Conservation (phyloP, 1,140 invertebrate genomes). For the Anoplophora glabripennis region DNA sequence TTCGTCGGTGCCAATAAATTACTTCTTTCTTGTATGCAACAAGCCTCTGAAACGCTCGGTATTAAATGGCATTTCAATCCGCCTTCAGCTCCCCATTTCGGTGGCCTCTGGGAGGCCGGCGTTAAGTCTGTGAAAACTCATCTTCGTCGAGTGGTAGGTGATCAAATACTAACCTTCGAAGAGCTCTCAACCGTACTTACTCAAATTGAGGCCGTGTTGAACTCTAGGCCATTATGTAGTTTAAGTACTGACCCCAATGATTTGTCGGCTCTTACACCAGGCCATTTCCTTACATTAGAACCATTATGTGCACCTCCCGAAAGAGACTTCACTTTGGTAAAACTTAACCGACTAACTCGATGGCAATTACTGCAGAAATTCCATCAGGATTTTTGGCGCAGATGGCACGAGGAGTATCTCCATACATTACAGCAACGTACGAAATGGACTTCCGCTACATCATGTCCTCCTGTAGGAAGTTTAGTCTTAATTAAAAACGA, state of each 20-base stretch:
- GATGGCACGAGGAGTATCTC: constrained; percentile 36
- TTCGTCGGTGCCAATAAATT: no score
- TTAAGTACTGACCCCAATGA: constrained; percentile 32
- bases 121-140: constrained; percentile 4
- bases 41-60: no score
- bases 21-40: no score
- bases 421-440: constrained; percentile 7
- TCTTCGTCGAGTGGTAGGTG: no score
- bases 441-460: no score
- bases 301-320: constrained; percentile 12
- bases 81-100: background rate
- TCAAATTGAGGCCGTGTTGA: no score
- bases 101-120: background rate
- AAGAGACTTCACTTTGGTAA: constrained; percentile 32
- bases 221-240: constrained; percentile 8
- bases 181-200: no score
- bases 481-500: no score
- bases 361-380: constrained; percentile 32
- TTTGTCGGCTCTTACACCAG: constrained; percentile 28
- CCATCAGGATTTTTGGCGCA: constrained; percentile 32
- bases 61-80: background rate
- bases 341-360: constrained; percentile 18
- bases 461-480: no score
- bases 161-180: no score
- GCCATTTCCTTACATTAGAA: constrained; percentile 27